Evolutionary conservation across 2,113 vertebrate species (phyloP).

Genomic region (Vulpes vulpes): DNA sequence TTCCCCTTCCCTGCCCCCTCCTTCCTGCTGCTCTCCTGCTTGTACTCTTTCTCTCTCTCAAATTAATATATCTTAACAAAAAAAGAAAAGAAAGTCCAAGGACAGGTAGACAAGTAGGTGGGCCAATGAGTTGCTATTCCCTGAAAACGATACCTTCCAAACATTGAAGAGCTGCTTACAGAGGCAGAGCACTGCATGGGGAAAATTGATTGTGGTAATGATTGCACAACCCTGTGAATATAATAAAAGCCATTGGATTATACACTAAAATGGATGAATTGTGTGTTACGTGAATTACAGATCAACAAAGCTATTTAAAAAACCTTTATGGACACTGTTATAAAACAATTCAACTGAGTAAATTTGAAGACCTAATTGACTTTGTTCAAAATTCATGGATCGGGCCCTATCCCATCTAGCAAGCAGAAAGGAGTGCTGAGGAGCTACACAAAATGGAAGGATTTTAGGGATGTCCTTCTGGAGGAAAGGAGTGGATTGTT

Average conservation of each 20-base stretch:
- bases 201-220: background rate
- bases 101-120: background rate
- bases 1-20: background rate
- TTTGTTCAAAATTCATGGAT: background rate
- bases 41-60: background rate
- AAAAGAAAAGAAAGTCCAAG: background rate
- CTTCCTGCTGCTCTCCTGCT: background rate
- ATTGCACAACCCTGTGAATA: background rate
- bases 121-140: background rate
- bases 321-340: background rate
- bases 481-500: background rate
- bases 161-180: background rate
- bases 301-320: background rate
- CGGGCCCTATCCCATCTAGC: background rate
- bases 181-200: background rate
- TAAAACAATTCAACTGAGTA: background rate
- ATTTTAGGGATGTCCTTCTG: background rate
- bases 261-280: background rate
- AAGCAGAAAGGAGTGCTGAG: background rate
- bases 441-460: background rate
- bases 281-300: background rate
- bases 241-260: background rate
- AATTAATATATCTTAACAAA: too few species aligned
- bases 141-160: background rate
- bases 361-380: background rate